Conservation (phyloP, 2,113 vertebrate species). For the Tragulus kanchil region DNA sequence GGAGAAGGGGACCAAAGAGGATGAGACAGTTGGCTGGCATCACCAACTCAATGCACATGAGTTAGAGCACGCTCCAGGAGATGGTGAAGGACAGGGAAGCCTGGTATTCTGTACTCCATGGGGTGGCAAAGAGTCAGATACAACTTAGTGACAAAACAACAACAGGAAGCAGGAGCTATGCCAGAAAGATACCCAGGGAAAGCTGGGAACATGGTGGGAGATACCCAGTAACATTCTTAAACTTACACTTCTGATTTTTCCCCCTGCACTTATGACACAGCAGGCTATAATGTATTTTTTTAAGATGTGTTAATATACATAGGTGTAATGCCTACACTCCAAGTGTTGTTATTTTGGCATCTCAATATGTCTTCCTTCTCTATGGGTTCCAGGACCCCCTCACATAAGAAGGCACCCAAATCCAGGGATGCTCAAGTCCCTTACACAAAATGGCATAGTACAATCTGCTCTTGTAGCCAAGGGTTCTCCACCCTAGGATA, state of each 20-base stretch:
- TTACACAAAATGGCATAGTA: neutral
- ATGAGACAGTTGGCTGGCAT: neutral
- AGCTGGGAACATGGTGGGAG: neutral
- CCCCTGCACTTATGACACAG: neutral
- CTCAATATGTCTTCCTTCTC: neutral
- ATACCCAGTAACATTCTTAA: neutral
- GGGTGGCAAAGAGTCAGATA: neutral
- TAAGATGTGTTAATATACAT: neutral
- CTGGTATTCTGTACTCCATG: neutral
- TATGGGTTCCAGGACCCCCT: neutral
- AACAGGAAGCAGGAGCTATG: neutral
- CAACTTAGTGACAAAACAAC: neutral
- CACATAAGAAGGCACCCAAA: neutral
- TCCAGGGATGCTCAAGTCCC: neutral
- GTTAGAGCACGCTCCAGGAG: neutral
- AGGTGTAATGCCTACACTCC: neutral
- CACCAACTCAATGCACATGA: neutral
- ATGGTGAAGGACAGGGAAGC: neutral
- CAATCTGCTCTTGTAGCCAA: neutral
- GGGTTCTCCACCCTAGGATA: neutral
- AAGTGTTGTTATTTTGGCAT: neutral
- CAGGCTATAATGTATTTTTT: neutral
- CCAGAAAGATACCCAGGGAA: neutral
- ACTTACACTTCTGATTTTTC: neutral
- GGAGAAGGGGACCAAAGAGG: neutral